These are phyloP conservation scores for Ptychadena robeensis DNA, from an alignment of 2,797 vertebrate genomes.

Conservation along the genomic window DNA sequence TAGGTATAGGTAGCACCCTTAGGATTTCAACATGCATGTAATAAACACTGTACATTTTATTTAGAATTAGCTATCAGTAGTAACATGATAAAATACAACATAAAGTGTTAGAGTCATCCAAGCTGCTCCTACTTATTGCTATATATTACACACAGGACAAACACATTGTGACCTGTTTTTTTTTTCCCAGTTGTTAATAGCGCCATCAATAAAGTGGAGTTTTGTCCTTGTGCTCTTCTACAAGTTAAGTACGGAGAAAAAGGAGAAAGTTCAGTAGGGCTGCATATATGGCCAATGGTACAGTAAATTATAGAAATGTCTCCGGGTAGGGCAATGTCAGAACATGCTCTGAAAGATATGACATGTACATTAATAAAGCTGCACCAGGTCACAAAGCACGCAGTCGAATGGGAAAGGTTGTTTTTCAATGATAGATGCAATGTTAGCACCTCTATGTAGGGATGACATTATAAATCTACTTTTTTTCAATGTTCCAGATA, in stretches of 20 bases:
- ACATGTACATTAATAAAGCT: conserved; percentile 11
- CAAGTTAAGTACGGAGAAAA: neutral
- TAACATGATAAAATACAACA: neutral
- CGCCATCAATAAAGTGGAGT: conserved; percentile 17
- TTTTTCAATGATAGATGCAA: conserved; percentile 6
- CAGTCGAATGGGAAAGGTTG: neutral
- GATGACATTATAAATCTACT: conserved; percentile 7
- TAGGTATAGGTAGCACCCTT: no score
- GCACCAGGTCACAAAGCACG: conserved; percentile 2
- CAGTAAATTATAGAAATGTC: conserved; percentile 1
- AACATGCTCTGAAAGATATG: conserved; percentile 19
- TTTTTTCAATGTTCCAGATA: neutral
- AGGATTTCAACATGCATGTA: neutral
- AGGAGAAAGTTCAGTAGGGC: neutral
- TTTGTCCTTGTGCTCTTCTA: neutral
- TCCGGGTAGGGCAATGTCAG: neutral
- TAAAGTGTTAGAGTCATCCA: neutral
- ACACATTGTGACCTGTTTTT: neutral
- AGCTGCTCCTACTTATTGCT: neutral
- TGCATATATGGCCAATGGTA: conserved; percentile 2
- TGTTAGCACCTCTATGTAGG: neutral
- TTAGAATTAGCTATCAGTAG: neutral
- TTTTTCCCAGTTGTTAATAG: neutral
- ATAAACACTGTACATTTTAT: neutral
- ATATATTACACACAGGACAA: conserved; percentile 15